phyloP scores from a whole-genome alignment of 2,797 vertebrate genomes.

The Pangasius sanitwongsei region DNA sequence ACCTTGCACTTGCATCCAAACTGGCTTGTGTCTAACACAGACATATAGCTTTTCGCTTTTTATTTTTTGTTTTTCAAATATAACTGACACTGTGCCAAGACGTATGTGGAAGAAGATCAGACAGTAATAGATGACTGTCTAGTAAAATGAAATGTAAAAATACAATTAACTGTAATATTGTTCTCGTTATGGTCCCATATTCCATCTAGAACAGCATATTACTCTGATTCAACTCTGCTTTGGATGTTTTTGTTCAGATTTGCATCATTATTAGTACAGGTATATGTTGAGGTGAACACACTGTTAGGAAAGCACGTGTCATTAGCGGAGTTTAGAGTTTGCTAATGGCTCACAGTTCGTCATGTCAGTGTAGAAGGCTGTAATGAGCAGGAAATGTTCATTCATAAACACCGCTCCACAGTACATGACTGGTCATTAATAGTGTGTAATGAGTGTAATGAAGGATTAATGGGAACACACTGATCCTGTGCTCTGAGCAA shows the following conservation, averaged over 20 bases:
- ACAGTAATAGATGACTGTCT: background rate
- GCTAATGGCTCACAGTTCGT: conserved; percentile 10
- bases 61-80: background rate
- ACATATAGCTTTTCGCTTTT: background rate
- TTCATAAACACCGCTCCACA: conserved; percentile 1
- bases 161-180: background rate
- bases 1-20: background rate
- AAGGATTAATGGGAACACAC: conserved; percentile 7
- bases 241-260: background rate
- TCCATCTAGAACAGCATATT: background rate
- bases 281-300: background rate
- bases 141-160: background rate
- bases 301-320: too few species aligned
- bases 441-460: conserved; percentile 21
- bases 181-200: background rate
- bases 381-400: conserved; percentile 19
- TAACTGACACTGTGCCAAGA: background rate
- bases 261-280: background rate
- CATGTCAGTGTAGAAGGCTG: background rate
- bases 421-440: conserved; percentile 19
- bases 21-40: background rate
- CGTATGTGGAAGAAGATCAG: background rate
- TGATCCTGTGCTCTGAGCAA: background rate
- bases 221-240: background rate
- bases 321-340: background rate